These are phyloP conservation scores for Brachynemurus nebulosus DNA, from an alignment of 2,888 invertebrate species.

Conservation along the genomic window DNA sequence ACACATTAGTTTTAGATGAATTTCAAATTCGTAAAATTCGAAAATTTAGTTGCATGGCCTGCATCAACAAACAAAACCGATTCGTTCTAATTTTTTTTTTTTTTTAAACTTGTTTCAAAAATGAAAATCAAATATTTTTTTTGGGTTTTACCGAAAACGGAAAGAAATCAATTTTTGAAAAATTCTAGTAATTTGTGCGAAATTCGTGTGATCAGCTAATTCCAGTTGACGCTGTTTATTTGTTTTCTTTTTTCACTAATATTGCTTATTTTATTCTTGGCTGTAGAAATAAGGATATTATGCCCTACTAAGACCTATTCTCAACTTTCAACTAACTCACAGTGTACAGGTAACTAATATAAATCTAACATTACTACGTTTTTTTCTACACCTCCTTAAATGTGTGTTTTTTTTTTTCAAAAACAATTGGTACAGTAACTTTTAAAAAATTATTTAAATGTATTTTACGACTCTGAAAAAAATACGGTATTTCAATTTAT, in stretches of 20 bases:
- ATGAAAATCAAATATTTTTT: no score
- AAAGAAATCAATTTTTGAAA: not conserved
- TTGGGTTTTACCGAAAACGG: not conserved
- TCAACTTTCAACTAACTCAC: slow-evolving; percentile 58
- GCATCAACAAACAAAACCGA: no score
- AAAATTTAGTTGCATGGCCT: no score
- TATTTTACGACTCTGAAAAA: no score
- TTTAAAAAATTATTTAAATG: not conserved
- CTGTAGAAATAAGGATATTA: slow-evolving; percentile 62
- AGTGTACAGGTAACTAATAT: slow-evolving; percentile 49
- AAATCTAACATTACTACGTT: not conserved
- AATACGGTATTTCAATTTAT: no score
- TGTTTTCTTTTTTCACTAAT: slow-evolving; percentile 5
- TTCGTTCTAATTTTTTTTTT: no score
- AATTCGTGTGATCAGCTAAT: slow-evolving; percentile 8
- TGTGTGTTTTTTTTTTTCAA: no score
- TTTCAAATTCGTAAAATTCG: no score
- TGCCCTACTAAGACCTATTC: slow-evolving; percentile 63
- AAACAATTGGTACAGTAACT: not conserved
- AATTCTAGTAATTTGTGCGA: not conserved
- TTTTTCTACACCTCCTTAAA: not conserved
- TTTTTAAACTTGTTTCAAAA: no score
- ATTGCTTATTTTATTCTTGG: slow-evolving; percentile 7
- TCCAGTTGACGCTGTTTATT: not conserved
- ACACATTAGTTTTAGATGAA: no score